Conservation (phyloP, 2,888 invertebrate species). For the Gisinianus flammeolus region DNA sequence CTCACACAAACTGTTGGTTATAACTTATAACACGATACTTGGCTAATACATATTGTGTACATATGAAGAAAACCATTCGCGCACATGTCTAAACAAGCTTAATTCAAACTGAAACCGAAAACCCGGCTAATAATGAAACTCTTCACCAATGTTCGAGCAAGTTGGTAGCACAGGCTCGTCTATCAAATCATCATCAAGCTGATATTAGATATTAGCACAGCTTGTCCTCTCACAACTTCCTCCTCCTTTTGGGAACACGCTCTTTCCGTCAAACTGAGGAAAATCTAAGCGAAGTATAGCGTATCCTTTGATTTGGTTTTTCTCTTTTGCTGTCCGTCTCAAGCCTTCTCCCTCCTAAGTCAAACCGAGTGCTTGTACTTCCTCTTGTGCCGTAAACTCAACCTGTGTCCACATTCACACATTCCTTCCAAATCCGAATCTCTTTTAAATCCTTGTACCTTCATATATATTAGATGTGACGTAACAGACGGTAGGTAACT, state of each 20-base stretch:
- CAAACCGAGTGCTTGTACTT: background rate
- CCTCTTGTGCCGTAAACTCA: constrained; percentile 31
- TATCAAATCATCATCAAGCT: constrained; percentile 31
- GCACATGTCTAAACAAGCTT: background rate
- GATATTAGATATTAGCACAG: constrained; percentile 23
- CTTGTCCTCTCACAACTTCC: background rate
- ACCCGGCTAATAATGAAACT: constrained; percentile 2
- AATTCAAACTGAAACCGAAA: background rate
- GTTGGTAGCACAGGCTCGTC: no score
- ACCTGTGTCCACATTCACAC: constrained; percentile 39
- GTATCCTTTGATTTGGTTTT: constrained; percentile 5
- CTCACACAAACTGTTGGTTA: no score
- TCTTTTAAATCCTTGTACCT: constrained; percentile 12
- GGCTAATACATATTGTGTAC: no score
- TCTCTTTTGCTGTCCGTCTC: background rate
- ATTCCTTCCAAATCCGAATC: constrained; percentile 33
- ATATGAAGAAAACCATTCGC: no score
- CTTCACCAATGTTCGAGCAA: no score
- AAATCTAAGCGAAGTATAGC: background rate
- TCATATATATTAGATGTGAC: constrained; percentile 13
- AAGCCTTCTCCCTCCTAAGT: background rate
- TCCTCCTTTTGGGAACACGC: background rate
- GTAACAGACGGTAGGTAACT: constrained; percentile 16
- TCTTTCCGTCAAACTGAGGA: constrained; percentile 2
- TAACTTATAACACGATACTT: no score